Evolutionary conservation across 2,888 invertebrate species (phyloP), one percentile per base, ranked within the genome.

Genomic region (Perizoma affinitatum): DNA sequence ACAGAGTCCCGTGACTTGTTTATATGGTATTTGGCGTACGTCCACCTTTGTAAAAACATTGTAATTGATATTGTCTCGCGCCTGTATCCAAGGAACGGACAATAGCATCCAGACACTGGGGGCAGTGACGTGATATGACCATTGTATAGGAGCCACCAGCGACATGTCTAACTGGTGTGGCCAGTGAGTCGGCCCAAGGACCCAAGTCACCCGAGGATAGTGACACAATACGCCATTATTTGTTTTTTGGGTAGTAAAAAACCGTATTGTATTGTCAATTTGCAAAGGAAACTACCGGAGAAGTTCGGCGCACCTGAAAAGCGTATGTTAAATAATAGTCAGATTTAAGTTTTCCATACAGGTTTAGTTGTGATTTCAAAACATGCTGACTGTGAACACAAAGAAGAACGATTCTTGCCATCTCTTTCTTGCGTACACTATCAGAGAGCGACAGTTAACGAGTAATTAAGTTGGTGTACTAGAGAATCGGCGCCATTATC

Each of bases 51-150:
- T 38, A 56, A 63, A 61, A 47, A 61, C 60, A 61, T 54, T 64
- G 69, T 69, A 69, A 67, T 50, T 42, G 50, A 69, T 55, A 65
- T 60, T 45, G 54, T 49, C 61, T 60, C 42, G 35, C 56, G 52
- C 52, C 57, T 55, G 57, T 65, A 53, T 55, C 60, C 59, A 70
- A 60, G 63, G 47, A 60, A 61, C 65, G 61, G 65, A 78, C 77
- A 72, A 77, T 71, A 73, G 72, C 60, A 58, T 44, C 51, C 52
- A 70, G 62, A 75, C 71, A 75, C 66, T 64, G 65, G 68, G 66
- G 46, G 72, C 78, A 73, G 70, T 75, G 74, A 70, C 63, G 69
- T 71, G 79, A 75, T 77, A 75, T 76, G 74, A 74, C 75, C 22
- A 76, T 76, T 80, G 78, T 78, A 51, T 50, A 50, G 58, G 59